Base-by-base conservation (phyloP, 2,797 vertebrate genomes). In the Rhinella marina region DNA sequence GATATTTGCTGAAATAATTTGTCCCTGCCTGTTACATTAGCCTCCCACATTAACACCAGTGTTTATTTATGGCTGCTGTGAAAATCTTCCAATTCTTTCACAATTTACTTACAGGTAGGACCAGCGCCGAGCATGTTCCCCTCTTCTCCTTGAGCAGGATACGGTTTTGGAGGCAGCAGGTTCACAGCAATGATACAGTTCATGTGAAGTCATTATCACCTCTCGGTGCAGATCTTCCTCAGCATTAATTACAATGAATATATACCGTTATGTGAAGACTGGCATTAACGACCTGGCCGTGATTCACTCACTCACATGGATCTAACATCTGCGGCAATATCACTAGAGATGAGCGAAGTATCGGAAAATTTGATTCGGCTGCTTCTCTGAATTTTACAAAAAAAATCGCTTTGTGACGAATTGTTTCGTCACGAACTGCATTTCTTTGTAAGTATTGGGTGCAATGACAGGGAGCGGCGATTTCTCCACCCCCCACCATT, bases 41-140 rank as follows among this genome's bases (percentile, higher is more conserved):
- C 78, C 83, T 70, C 12, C 25, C 59, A 56, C 25, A 62, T 82
- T 85, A 81, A 57, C 83, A 66, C 41, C 7, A 57, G 27, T 82
- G 68, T 89, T 86, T 89, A 89, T 82, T 89, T 86, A 82, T 82
- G 70, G 50, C 19, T 16, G 27, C 52, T 86, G 84, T 70, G 78
- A 86, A 80, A 70, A 82, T 78, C 79, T 78, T 77, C 32, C 50
- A 66, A 54, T 77, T 73, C 21, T 29, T 89, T 86, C 80, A 86
- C 88, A 78, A 86, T 86, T 82, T 82, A 77, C 79, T 78, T 70
- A 64, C 66, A 77, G 8, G 52, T 21, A 81, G 64, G 16, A 57
- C 80, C 4, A 7, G 41, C 48, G 41, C 3, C 48, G 57, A 50
- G n/a, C 27, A 12, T 73, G 59, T 25, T 79, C 27, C 61, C 14